Conservation (phyloP, 2,113 vertebrate species). For the Meleagris gallopavo region DNA sequence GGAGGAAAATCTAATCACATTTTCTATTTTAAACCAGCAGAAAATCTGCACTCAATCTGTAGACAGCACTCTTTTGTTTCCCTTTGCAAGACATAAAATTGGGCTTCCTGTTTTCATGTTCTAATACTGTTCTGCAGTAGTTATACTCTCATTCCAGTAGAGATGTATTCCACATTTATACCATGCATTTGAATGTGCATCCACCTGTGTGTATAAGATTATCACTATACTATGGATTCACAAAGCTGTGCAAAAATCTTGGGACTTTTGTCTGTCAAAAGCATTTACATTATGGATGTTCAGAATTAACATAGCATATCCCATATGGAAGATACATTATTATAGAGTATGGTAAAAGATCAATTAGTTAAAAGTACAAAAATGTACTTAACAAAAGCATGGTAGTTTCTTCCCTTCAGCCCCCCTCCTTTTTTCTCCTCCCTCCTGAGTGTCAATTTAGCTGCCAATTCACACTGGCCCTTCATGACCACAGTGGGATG, state of each 20-base stretch:
- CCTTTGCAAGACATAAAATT: background rate
- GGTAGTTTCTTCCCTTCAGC: background rate
- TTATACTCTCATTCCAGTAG: background rate
- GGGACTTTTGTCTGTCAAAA: background rate
- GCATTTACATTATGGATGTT: background rate
- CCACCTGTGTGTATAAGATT: background rate
- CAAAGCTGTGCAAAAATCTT: background rate
- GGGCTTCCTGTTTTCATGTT: background rate
- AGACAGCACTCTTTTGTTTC: background rate
- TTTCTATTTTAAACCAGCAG: background rate
- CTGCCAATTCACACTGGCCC: background rate
- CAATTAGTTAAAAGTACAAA: background rate
- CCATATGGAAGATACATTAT: background rate
- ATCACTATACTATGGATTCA: background rate
- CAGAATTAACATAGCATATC: background rate
- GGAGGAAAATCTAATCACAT: background rate
- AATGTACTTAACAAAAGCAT: background rate
- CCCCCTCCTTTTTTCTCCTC: background rate
- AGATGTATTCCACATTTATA: background rate
- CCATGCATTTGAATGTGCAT: background rate
- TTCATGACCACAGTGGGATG: background rate
- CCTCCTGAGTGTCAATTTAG: fast-evolving
- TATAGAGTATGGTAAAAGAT: background rate
- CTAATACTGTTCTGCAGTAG: background rate
- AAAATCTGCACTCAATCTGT: background rate